Base-by-base conservation (phyloP, 2,888 invertebrate species). In the Lasioglossum leucozonium region DNA sequence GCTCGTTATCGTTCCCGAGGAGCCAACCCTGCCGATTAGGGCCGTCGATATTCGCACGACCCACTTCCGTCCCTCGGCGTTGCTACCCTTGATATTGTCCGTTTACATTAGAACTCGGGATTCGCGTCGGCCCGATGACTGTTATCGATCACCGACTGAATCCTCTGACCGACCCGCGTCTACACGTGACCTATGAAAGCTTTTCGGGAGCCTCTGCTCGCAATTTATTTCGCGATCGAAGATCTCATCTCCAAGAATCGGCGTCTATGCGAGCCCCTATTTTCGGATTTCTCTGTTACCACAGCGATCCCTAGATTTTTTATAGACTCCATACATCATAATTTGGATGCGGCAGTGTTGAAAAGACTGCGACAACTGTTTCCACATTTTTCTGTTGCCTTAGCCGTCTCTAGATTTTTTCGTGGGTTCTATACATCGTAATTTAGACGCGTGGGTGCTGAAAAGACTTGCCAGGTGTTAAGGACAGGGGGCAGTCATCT, bases 41-140 rank as follows among this genome's bases (percentile, higher is more conserved):
- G 62, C 47, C 78, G 77, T 77, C 76, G 83, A 78, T 85, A 65
- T 69, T 71, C 85, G 79, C 74, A 30, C 79, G 90, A 90, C 90
- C 90, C 83, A 90, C 85, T 90, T 90, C 77, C 82, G 65, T 72
- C 72, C 79, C 80, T 82, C 78, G 72, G 58, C 79, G 82, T 79
- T 86, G 22, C 80, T 87, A 90, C 83, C 90, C 88, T 87, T 88
- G 84, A 83, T 88, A 85, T 82, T 75, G 82, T 86, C 77, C 84
- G 86, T 84, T 85, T 90, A 83, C 86, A 84, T 84, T 89, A 87
- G 84, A 81, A 79, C 72, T 26, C 37, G 79, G 80, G 88, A 86
- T 84, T 87, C 79, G 80, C 74, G 80, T 34, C 75, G 69, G 10
- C 62, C 71, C 22, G 78, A 62, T 71, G 67, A 22, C 73, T 75